Percentiles rank a stretch among this genome's conserved stretches.
These are phyloP conservation scores for Lutjanus erythropterus DNA, from an alignment of 2,113 vertebrate genomes.

Conservation along the genomic window DNA sequence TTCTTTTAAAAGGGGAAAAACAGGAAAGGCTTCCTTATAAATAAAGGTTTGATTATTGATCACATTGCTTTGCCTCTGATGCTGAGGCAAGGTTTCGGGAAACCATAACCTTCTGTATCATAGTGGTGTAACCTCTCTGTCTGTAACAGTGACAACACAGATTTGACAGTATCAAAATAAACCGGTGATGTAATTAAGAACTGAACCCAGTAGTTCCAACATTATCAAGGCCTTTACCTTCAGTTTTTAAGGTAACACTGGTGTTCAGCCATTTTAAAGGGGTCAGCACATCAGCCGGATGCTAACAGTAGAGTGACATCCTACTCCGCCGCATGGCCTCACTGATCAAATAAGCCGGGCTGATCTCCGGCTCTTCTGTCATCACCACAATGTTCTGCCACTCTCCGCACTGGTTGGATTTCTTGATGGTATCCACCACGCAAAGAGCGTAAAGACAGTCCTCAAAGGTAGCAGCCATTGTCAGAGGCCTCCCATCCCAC, in stretches of 20 bases:
- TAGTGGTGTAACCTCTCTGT: conserved; percentile 28
- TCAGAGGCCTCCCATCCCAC: conserved; percentile 96
- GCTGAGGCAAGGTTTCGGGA: conserved; percentile 13
- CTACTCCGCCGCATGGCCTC: conserved; percentile 97
- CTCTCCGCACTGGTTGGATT: conserved; percentile 95
- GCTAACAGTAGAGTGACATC: conserved; percentile 97
- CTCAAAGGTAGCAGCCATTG: conserved; percentile 98
- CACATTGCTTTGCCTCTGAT: conserved; percentile 37
- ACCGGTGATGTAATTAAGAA: neutral
- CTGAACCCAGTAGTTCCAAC: conserved; percentile 19
- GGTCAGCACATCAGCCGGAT: neutral
- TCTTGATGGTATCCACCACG: conserved; percentile 98
- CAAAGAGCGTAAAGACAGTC: conserved; percentile 97
- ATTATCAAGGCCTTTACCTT: neutral
- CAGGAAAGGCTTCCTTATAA: conserved; percentile 48
- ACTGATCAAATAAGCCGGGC: conserved; percentile 96
- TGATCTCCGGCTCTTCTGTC: conserved; percentile 97
- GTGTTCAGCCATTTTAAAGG: neutral
- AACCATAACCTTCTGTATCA: conserved; percentile 11
- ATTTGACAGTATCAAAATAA: conserved; percentile 34
- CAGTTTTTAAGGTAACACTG: conserved; percentile 4
- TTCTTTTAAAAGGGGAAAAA: conserved; percentile 20
- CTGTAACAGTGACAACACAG: conserved; percentile 51
- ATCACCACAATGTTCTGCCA: conserved; percentile 98
- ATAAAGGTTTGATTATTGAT: conserved; percentile 57